A percentile compares a stretch with the other conserved stretches of the same genome.
phyloP scores from a whole-genome alignment of 2,113 vertebrate genomes.

The Pangasianodon gigas region DNA sequence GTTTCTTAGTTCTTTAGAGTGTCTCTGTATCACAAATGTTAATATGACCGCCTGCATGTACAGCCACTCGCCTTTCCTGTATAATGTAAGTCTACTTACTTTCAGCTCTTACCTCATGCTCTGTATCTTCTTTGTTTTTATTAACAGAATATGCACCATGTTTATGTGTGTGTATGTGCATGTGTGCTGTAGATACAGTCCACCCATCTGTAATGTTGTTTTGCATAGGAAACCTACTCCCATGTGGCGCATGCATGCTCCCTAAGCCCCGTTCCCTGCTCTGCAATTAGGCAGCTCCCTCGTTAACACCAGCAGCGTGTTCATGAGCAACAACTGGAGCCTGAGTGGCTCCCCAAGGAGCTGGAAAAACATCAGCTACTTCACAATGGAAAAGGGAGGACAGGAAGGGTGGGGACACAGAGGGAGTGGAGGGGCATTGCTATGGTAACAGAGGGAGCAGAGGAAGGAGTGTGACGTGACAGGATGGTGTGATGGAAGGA shows the following conservation, averaged over 20 bases:
- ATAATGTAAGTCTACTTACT: neutral
- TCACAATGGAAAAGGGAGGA: constrained; percentile 20
- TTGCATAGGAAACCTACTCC: constrained; percentile 30
- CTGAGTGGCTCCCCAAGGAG: neutral
- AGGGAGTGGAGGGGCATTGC: constrained; percentile 36
- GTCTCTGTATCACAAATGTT: neutral
- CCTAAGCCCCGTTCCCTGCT: constrained; percentile 2
- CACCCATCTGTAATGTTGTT: constrained; percentile 38
- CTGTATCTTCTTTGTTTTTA: neutral
- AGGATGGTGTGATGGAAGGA: constrained; percentile 18
- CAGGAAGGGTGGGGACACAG: constrained; percentile 38
- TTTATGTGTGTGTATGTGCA: neutral
- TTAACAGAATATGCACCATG: constrained; percentile 3
- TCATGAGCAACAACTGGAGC: constrained; percentile 44
- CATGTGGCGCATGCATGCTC: neutral
- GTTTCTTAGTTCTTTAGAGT: neutral
- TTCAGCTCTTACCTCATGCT: neutral
- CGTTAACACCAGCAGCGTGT: constrained; percentile 9
- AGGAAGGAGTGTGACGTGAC: neutral
- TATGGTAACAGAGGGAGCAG: constrained; percentile 45
- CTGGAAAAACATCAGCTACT: constrained; percentile 20
- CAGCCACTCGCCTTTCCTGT: neutral
- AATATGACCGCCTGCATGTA: constrained; percentile 1
- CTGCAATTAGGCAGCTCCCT: constrained; percentile 46
- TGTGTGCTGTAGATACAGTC: neutral